Evolutionary conservation across 2,113 vertebrate species (phyloP).

Genomic region (Ictalurus punctatus): DNA sequence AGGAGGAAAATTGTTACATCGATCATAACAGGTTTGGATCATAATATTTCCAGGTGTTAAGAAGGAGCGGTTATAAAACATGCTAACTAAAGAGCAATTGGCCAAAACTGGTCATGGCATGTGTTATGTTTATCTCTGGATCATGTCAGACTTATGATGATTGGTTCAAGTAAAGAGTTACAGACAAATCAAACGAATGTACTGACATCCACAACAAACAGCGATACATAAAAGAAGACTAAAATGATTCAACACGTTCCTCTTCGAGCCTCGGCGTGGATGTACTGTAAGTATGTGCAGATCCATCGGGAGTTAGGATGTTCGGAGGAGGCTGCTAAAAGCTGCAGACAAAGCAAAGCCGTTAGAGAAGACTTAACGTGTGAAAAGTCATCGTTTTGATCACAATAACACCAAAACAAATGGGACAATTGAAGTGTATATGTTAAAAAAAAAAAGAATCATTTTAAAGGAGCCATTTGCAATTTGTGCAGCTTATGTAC

Average conservation of each 20-base stretch:
- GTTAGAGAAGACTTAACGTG: neutral
- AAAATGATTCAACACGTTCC: neutral
- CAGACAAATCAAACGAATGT: neutral
- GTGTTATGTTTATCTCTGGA: neutral
- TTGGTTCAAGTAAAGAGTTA: neutral
- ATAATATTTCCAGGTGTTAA: neutral
- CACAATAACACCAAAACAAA: neutral
- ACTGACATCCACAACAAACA: neutral
- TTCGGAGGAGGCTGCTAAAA: constrained; percentile 68
- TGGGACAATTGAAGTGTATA: neutral
- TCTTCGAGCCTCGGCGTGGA: neutral
- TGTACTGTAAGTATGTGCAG: neutral
- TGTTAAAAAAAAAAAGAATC: neutral
- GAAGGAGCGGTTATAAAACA: neutral
- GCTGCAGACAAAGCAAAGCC: constrained; percentile 52
- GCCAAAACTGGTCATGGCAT: neutral
- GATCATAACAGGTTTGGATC: neutral
- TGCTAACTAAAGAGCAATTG: neutral
- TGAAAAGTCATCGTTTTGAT: neutral
- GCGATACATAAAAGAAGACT: neutral
- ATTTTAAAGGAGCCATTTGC: neutral
- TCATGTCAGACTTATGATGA: neutral
- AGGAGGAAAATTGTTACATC: neutral
- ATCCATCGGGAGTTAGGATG: constrained; percentile 50
- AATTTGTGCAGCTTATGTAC: neutral